Conservation (phyloP, 2,888 invertebrate species). For the Petrolisthes cinctipes region DNA sequence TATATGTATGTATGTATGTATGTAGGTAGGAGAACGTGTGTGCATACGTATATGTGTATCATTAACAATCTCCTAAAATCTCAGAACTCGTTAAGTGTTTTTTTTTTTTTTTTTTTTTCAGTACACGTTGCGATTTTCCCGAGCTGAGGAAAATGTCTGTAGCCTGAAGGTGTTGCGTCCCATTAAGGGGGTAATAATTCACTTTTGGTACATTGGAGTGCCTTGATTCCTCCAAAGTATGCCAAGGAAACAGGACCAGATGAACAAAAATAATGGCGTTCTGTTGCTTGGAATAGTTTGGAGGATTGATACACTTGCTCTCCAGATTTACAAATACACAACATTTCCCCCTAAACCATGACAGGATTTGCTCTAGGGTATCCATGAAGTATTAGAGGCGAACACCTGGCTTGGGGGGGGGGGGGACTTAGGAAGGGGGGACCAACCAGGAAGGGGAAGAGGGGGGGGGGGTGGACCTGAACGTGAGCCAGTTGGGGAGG, state of each 20-base stretch:
- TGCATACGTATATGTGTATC: neutral
- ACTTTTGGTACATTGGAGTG: neutral
- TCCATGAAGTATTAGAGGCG: neutral
- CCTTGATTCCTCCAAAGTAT: too few species aligned
- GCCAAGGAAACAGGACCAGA: too few species aligned
- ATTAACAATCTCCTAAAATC: neutral
- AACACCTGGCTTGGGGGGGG: neutral
- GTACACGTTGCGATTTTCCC: neutral
- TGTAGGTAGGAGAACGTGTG: neutral
- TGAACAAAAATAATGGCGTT: too few species aligned
- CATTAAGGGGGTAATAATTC: neutral
- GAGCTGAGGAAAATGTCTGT: neutral
- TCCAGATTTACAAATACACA: neutral
- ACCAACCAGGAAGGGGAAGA: neutral
- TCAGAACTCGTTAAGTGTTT: neutral
- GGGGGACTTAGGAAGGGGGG: neutral
- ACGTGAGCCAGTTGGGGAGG: neutral
- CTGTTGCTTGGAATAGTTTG: too few species aligned
- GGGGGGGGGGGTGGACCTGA: neutral
- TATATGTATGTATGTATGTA: constrained; percentile 12
- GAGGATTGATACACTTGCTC: neutral
- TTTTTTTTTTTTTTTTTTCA: neutral
- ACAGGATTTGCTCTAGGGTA: neutral
- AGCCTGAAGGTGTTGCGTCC: neutral
- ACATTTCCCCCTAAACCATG: neutral